Percentiles rank a stretch among this genome's conserved stretches.
phyloP scores from a whole-genome alignment of 1,140 invertebrate genomes.

The Rhizoglyphus robini region DNA sequence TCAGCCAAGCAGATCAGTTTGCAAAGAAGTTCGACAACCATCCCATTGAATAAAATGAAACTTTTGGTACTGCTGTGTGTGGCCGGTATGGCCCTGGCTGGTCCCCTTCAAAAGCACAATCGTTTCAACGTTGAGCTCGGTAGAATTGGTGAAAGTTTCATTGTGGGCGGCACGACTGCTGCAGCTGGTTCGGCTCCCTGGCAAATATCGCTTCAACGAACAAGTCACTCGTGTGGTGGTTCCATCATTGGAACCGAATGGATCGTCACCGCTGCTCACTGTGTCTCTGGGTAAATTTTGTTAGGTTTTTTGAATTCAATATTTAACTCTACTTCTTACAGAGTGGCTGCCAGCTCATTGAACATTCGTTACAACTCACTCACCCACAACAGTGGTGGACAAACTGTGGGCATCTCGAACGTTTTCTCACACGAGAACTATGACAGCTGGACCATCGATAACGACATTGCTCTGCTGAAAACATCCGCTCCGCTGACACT shows the following conservation, averaged over 20 bases:
- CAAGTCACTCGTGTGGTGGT: neutral
- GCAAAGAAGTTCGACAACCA: neutral
- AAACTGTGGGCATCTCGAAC: neutral
- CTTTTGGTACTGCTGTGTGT: too few species aligned
- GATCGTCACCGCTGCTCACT: too few species aligned
- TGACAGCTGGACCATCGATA: too few species aligned
- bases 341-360: neutral
- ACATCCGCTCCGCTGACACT: neutral
- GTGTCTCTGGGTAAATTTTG: neutral
- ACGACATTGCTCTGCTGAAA: neutral
- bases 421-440: neutral
- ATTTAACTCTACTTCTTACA: neutral
- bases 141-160: neutral
- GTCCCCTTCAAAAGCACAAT: too few species aligned
- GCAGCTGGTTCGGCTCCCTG: neutral
- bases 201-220: constrained; percentile 33
- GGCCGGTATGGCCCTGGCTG: too few species aligned
- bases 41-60: too few species aligned
- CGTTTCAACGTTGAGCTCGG: neutral
- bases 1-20: too few species aligned
- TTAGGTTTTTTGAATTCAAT: neutral
- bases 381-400: too few species aligned
- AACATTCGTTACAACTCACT: too few species aligned
- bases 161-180: neutral
- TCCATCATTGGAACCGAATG: too few species aligned